Conservation (phyloP, 2,888 invertebrate genomes). For the Gastracanthus pulcherrimus region DNA sequence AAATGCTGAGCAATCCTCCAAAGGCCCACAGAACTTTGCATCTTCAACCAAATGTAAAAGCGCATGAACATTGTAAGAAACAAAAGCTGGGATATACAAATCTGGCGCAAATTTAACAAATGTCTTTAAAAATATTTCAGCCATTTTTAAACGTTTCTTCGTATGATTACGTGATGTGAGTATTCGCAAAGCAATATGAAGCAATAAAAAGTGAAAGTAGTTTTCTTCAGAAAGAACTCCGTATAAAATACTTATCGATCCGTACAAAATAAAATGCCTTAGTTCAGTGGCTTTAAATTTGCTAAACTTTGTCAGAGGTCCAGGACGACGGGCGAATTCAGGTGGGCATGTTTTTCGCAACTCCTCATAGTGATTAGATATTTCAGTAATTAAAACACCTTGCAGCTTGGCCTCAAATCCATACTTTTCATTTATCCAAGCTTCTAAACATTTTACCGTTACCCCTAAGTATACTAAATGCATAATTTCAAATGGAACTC, state of each 20-base stretch:
- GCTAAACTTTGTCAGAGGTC: neutral
- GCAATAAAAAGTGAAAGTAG: slow-evolving; percentile 7
- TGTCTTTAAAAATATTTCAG: neutral
- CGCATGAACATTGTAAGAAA: slow-evolving; percentile 16
- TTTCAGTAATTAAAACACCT: neutral
- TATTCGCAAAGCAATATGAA: slow-evolving; percentile 4
- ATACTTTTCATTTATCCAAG: slow-evolving; percentile 7
- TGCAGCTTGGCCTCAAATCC: neutral
- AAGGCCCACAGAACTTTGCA: neutral
- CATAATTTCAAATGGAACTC: neutral
- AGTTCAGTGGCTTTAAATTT: slow-evolving; percentile 13
- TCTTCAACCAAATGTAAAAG: slow-evolving; percentile 11
- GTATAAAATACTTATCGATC: neutral
- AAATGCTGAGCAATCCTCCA: no score
- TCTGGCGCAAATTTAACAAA: neutral
- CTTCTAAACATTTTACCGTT: neutral
- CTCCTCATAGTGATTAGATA: neutral
- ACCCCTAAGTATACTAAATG: slow-evolving; percentile 3
- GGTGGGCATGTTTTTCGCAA: neutral
- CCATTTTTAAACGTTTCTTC: neutral
- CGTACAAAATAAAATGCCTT: neutral
- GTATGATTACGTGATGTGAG: neutral
- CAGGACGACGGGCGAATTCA: neutral
- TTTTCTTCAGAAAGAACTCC: neutral
- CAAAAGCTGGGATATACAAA: neutral